Evolutionary conservation across 2,113 vertebrate genomes (phyloP).

Genomic region (Lepus europaeus): DNA sequence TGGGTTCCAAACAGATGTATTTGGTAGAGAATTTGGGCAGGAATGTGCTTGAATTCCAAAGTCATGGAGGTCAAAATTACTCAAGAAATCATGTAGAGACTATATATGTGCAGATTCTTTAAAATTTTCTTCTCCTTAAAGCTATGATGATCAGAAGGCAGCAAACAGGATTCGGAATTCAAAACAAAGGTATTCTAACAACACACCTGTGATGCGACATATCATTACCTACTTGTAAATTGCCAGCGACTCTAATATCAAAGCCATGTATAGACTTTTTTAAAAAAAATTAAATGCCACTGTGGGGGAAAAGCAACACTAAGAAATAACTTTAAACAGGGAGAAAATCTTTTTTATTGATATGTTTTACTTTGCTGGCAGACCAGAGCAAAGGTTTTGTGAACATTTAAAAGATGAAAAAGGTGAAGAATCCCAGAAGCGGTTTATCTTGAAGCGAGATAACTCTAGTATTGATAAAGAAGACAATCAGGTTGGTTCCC

Average conservation of each 20-base stretch:
- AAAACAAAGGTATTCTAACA: conserved; percentile 82
- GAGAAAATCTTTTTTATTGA: conserved; percentile 87
- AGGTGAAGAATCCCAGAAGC: conserved; percentile 93
- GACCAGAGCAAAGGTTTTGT: conserved; percentile 94
- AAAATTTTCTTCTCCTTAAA: conserved; percentile 75
- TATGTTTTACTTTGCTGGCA: conserved; percentile 92
- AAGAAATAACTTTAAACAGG: conserved; percentile 69
- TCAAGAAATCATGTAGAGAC: conserved; percentile 48
- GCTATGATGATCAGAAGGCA: conserved; percentile 18
- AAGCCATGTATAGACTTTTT: conserved; percentile 73
- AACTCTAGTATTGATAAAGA: conserved; percentile 95
- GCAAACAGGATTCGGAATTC: conserved; percentile 68
- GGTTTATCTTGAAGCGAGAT: conserved; percentile 94
- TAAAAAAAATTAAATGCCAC: conserved; percentile 66
- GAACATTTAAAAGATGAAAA: conserved; percentile 94
- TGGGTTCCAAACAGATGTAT: not conserved
- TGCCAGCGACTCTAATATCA: conserved; percentile 68
- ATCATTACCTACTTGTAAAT: conserved; percentile 58
- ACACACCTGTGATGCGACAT: not conserved
- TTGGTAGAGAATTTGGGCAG: conserved; percentile 1
- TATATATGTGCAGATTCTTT: conserved; percentile 10
- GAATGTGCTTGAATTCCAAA: not conserved
- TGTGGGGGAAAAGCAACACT: conserved; percentile 76
- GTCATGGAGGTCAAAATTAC: not conserved
- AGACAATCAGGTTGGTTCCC: conserved; percentile 93